phyloP scores from a whole-genome alignment of 2,888 invertebrate species.

The Antheraea yamamai region DNA sequence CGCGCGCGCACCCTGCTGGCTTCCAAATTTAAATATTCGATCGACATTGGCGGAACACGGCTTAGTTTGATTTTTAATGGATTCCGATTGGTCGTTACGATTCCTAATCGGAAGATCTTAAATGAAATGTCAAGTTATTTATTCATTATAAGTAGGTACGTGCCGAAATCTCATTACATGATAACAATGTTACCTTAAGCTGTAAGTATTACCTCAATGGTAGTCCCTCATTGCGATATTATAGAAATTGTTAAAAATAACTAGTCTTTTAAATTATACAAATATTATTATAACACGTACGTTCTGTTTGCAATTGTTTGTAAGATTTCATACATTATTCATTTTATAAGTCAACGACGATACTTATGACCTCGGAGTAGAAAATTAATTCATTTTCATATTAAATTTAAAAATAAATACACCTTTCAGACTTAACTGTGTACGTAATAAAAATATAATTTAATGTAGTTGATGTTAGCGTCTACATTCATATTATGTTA shows the following conservation, averaged over 20 bases:
- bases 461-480: no score
- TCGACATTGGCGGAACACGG: not conserved
- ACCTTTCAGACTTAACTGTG: no score
- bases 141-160: not conserved
- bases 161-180: not conserved
- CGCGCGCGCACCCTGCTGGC: constrained; percentile 49
- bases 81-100: not conserved
- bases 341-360: not conserved
- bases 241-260: no score
- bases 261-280: no score
- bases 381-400: not conserved
- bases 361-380: not conserved
- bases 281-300: no score
- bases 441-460: no score
- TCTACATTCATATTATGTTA: no score
- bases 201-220: no score
- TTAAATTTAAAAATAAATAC: not conserved
- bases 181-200: no score
- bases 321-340: not conserved
- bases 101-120: not conserved
- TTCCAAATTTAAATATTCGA: constrained; percentile 36
- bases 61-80: constrained; percentile 7
- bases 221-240: no score
- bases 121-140: not conserved
- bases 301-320: not conserved